Evolutionary conservation across 30 jellyfish, hydroid and myxozoan genomes (phyloP).

Genomic region (Cassiopea andromeda): DNA sequence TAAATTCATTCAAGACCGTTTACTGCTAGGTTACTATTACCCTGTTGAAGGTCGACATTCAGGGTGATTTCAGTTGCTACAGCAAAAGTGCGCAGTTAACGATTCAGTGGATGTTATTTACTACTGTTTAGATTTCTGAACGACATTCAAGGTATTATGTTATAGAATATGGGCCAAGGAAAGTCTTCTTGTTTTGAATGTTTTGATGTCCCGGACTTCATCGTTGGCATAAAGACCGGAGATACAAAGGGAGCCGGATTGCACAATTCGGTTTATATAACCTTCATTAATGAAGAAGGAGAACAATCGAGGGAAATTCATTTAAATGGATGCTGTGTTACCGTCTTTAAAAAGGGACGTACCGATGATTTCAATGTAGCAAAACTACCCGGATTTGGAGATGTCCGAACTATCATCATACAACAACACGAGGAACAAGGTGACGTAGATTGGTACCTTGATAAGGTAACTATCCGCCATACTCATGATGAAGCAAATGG

Average conservation of each 20-base stretch:
- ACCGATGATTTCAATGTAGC: constrained; percentile 84
- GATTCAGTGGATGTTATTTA: not conserved
- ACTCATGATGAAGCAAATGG: constrained; percentile 63
- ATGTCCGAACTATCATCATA: constrained; percentile 50
- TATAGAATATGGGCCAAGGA: constrained; percentile 81
- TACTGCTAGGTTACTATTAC: not conserved
- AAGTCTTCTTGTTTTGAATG: constrained; percentile 88
- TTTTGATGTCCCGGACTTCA: constrained; percentile 90
- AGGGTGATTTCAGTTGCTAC: too few species aligned
- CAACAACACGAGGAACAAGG: constrained; percentile 94
- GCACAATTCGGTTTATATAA: constrained; percentile 81
- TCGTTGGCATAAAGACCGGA: constrained; percentile 91
- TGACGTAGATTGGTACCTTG: constrained; percentile 95
- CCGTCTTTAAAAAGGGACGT: constrained; percentile 94
- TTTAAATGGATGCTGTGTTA: constrained; percentile 96
- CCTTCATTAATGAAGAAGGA: constrained; percentile 82
- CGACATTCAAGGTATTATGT: not conserved
- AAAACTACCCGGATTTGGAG: constrained; percentile 82
- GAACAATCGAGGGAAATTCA: constrained; percentile 73
- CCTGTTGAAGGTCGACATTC: too few species aligned
- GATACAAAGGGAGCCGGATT: constrained; percentile 99
- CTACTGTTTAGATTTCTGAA: constrained; percentile 17
- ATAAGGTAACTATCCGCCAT: constrained; percentile 77
- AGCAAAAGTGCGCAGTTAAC: too few species aligned
- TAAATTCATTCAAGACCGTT: not conserved